Evolutionary conservation across 2,888 invertebrate species (phyloP), one percentile per base, ranked within the genome.

Genomic region (Steinernema hermaphroditum): DNA sequence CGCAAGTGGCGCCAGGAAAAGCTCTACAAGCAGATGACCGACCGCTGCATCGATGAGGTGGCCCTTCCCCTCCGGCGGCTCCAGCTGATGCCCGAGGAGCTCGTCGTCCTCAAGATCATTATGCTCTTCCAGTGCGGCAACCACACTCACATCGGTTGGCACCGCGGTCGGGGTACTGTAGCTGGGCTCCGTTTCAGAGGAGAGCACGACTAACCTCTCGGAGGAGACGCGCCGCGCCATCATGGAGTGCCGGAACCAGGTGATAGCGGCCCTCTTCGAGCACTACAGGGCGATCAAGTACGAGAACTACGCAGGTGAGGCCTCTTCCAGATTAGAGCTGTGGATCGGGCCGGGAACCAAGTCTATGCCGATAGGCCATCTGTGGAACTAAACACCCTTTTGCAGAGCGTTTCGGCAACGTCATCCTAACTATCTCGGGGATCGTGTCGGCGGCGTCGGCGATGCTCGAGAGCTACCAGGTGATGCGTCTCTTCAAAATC

Each of bases 401-500:
- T 78, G 69, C 41, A 74, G 83, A 83, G 70, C 68, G 84, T 27
- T 81, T 84, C 71, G 84, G 84, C 2, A 83, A 82, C 72, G 70
- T 84, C 14, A 77, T 84, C 6, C 77, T 84, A 16, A 77, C 80
- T 72, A 72, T 81, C 9, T 83, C 83, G 14, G 83, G 83, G 8
- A 79, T 84, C 19, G 72, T 78, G 1, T 79, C 83, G 0, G 83
- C 83, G 4, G 82, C 83, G 0, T 74, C 82, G 4, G 80, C 80
- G 1, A 80, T 82, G 79, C 73, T 82, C 8, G 83, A 84, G 72
- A 79, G 78, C 41, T 82, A 83, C 75, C 81, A 82, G 72, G 80
- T 83, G 43, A 84, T 84, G 84, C 78, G 84, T 2, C 77, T 85
- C 16, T 85, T 85, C 80, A 81, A 85, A 74, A 81, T 85, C 50